Conservation (phyloP, 35 echinoderm and acorn worm species). For the Chiridota heheva region DNA sequence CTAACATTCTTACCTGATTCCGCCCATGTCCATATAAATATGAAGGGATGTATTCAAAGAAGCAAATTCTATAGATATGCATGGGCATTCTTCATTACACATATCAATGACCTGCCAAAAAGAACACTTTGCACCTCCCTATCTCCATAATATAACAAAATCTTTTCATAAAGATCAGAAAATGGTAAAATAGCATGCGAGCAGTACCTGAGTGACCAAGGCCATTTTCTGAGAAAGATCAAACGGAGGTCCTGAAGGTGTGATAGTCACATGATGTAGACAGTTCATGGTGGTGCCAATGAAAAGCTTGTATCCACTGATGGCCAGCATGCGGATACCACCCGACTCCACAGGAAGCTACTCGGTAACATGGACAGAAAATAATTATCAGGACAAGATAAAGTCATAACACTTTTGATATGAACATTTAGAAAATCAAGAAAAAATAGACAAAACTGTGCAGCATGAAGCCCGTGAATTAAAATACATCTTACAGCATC, state of each 20-base stretch:
- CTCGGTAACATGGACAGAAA: not conserved
- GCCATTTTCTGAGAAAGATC: constrained; percentile 32
- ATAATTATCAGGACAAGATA: not conserved
- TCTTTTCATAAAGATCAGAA: no score
- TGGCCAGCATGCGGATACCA: constrained; percentile 68
- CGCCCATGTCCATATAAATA: no score
- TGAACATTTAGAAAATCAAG: not conserved
- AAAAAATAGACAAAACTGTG: no score
- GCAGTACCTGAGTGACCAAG: constrained; percentile 55
- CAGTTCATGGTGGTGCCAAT: constrained; percentile 94
- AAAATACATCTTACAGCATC: no score
- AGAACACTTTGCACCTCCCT: no score
- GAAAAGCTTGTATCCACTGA: constrained; percentile 49
- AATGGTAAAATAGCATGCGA: not conserved
- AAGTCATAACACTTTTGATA: not conserved
- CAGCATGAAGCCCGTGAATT: no score
- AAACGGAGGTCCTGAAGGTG: constrained; percentile 44
- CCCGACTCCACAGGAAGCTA: constrained; percentile 68
- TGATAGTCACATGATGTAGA: constrained; percentile 47
- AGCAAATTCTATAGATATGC: no score
- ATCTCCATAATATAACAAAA: no score
- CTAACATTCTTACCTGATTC: no score
- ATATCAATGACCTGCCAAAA: no score
- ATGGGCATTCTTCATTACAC: no score
- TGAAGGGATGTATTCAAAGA: no score